These are phyloP conservation scores for Aurelia aurita complex sp. Pacific DNA, from an alignment of 30 jellyfish, hydroid and myxozoan species.

Conservation along the genomic window DNA sequence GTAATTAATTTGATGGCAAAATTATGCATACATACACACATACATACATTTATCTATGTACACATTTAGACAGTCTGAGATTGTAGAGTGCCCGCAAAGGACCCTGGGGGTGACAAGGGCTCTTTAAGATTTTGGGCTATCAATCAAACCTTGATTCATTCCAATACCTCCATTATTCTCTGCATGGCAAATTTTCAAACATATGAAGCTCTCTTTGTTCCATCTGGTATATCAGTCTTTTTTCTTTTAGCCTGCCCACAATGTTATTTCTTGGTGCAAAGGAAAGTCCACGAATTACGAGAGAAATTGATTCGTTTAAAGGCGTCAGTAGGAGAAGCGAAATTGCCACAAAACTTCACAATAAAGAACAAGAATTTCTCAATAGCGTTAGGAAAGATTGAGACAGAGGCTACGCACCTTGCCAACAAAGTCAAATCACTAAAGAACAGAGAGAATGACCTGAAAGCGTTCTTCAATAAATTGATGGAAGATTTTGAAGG, in stretches of 20 bases:
- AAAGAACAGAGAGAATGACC: conserved; percentile 66
- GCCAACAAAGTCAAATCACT: conserved; percentile 42
- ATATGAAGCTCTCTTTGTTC: too few relatives aligned
- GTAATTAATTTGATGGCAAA: too few relatives aligned
- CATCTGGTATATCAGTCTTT: neutral
- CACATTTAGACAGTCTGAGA: too few relatives aligned
- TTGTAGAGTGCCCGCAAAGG: too few relatives aligned
- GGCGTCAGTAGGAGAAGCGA: conserved; percentile 59
- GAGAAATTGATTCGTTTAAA: conserved; percentile 72
- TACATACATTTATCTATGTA: too few relatives aligned
- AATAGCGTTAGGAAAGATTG: conserved; percentile 62
- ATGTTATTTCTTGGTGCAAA: conserved; percentile 85
- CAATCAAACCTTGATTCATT: too few relatives aligned
- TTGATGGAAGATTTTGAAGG: conserved; percentile 55
- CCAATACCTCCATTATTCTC: too few relatives aligned
- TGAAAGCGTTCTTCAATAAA: conserved; percentile 65
- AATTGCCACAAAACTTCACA: conserved; percentile 63
- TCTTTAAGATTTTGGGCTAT: too few relatives aligned
- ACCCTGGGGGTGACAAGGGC: too few relatives aligned
- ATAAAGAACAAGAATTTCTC: conserved; percentile 77
- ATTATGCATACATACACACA: too few relatives aligned
- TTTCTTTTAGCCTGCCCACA: conserved; percentile 86
- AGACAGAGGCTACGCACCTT: conserved; percentile 46
- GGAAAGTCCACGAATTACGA: conserved; percentile 86
- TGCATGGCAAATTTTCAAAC: too few relatives aligned